A percentile compares a stretch with the other conserved stretches of the same genome.
These are phyloP conservation scores for Lindbergichthys nudifrons DNA, from an alignment of 2,797 vertebrate species.

Conservation along the genomic window DNA sequence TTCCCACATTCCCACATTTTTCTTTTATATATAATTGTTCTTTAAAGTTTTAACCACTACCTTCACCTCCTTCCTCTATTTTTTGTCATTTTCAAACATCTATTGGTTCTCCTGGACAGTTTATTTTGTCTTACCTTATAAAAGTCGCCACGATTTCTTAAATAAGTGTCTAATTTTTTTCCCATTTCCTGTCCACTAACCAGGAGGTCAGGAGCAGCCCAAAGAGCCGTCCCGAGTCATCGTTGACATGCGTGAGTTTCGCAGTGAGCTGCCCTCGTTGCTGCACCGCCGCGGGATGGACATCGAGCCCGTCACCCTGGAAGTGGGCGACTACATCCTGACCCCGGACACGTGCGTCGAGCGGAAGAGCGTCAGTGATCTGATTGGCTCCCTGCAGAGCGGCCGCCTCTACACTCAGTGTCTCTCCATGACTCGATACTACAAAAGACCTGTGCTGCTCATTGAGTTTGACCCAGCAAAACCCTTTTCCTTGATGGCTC, in stretches of 20 bases:
- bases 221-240: constrained; percentile 86
- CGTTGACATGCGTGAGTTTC: constrained; percentile 97
- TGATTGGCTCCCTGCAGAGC: constrained; percentile 94
- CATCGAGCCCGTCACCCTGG: constrained; percentile 94
- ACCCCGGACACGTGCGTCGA: constrained; percentile 95
- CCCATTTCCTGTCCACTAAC: not conserved
- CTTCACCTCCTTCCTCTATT: too few relatives aligned
- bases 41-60: too few relatives aligned
- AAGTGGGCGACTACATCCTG: constrained; percentile 97
- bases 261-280: constrained; percentile 94
- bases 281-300: constrained; percentile 95
- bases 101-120: not conserved
- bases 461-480: constrained; percentile 96
- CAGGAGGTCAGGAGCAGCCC: constrained; percentile 91
- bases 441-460: constrained; percentile 91
- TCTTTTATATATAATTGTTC: too few relatives aligned
- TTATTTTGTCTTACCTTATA: not conserved
- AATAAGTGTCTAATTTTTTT: not conserved
- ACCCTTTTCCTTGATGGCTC: constrained; percentile 90
- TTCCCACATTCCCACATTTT: too few relatives aligned
- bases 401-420: constrained; percentile 95
- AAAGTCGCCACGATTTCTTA: not conserved
- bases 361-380: constrained; percentile 94
- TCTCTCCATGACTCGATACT: constrained; percentile 94
- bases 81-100: not conserved